Conservation (phyloP, 1,140 invertebrate genomes). For the Arctopsyche grandis region DNA sequence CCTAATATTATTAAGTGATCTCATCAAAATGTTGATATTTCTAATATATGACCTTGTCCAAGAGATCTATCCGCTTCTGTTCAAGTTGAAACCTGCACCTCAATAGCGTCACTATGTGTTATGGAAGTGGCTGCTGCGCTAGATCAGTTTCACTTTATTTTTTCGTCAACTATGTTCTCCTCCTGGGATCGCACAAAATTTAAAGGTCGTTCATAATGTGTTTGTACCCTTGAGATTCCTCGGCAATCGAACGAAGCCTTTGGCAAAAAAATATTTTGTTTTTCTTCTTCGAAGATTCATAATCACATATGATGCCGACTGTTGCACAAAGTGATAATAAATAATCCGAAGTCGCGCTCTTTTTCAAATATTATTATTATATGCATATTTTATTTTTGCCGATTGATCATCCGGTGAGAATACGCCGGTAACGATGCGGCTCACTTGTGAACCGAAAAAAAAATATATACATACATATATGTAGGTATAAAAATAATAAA, state of each 20-base stretch:
- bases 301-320: slow-evolving; percentile 6
- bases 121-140: neutral
- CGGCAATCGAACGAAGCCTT: neutral
- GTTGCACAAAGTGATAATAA: too few species aligned
- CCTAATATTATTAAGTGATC: too few species aligned
- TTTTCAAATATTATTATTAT: too few species aligned
- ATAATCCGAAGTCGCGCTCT: too few species aligned
- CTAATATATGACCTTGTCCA: slow-evolving; percentile 6
- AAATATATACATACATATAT: too few species aligned
- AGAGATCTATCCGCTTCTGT: neutral
- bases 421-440: too few species aligned
- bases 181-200: neutral
- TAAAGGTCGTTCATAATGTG: slow-evolving; percentile 10
- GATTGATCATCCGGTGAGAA: too few species aligned
- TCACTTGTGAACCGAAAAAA: too few species aligned
- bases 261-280: too few species aligned
- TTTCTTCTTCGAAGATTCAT: neutral
- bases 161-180: neutral
- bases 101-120: neutral
- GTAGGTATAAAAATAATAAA: neutral
- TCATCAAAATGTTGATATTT: neutral
- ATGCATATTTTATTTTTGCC: too few species aligned
- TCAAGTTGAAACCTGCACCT: slow-evolving; percentile 1
- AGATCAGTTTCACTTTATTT: neutral
- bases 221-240: slow-evolving; percentile 1